Evolutionary conservation across 2,888 invertebrate species (phyloP).

Genomic region (Chymomyza caudatula): DNA sequence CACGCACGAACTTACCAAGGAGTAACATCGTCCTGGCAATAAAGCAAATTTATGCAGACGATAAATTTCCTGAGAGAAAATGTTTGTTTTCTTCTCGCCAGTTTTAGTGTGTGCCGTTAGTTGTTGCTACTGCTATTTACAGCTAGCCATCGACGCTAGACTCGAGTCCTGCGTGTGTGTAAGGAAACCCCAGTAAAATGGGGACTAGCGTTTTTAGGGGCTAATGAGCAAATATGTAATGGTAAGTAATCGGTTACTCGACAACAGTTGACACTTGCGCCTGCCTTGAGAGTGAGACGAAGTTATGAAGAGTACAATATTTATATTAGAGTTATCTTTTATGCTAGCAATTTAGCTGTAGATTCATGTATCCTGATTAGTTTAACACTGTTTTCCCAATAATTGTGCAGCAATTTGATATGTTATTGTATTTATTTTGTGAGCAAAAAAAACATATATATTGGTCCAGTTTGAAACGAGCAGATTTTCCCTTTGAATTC

Average conservation of each 20-base stretch:
- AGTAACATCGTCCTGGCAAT: conserved; percentile 50
- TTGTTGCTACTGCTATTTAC: conserved; percentile 9
- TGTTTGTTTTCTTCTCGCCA: conserved; percentile 67
- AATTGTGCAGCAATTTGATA: background rate
- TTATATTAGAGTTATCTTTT: background rate
- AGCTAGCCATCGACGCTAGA: background rate
- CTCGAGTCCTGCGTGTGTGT: background rate
- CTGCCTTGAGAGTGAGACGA: background rate
- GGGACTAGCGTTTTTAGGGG: background rate
- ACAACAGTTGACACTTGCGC: background rate
- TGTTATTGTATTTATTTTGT: no score
- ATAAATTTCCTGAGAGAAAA: conserved; percentile 72
- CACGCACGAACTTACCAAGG: conserved; percentile 17
- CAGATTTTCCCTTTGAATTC: no score
- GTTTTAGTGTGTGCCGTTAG: conserved; percentile 6
- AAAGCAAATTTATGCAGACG: conserved; percentile 76
- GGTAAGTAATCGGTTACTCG: background rate
- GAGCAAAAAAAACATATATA: no score
- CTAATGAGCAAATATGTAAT: background rate
- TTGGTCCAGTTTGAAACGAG: no score
- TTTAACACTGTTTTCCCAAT: background rate
- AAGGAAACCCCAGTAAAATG: background rate
- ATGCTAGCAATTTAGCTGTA: background rate
- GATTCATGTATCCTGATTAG: no score
- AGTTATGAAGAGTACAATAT: background rate